A percentile compares a stretch with the other conserved stretches of the same genome.
Conservation (phyloP, 2,113 vertebrate species). For the Istiophorus platypterus region DNA sequence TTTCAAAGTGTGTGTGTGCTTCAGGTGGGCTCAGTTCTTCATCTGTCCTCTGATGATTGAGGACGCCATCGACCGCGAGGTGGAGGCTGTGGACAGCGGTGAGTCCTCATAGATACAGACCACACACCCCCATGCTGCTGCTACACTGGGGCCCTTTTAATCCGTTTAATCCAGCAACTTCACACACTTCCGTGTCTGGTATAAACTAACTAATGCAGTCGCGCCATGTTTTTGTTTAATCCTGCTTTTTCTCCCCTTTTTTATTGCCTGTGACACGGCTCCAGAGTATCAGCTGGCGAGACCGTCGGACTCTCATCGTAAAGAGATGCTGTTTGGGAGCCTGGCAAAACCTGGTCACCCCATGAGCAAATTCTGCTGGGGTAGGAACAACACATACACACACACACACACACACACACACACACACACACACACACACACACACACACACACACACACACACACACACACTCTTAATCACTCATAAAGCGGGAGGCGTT, state of each 20-base stretch:
- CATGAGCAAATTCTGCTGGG: conserved; percentile 98
- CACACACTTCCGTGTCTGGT: background rate
- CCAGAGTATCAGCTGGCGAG: conserved; percentile 94
- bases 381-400: conserved; percentile 76
- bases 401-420: background rate
- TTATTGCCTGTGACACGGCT: background rate
- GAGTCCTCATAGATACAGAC: conserved; percentile 56
- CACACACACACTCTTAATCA: background rate
- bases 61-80: conserved; percentile 95
- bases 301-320: conserved; percentile 94
- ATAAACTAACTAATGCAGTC: background rate
- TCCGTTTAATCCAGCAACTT: too few relatives aligned
- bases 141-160: background rate
- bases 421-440: background rate
- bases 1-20: background rate
- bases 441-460: background rate
- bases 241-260: background rate
- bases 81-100: conserved; percentile 98
- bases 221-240: background rate
- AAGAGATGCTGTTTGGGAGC: conserved; percentile 96
- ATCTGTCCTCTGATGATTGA: conserved; percentile 96
- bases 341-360: conserved; percentile 93
- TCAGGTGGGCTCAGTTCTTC: conserved; percentile 98
- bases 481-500: too few relatives aligned
- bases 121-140: background rate